These are phyloP conservation scores for Ariopsis seemanni DNA, from an alignment of 2,113 vertebrate genomes.

Conservation along the genomic window DNA sequence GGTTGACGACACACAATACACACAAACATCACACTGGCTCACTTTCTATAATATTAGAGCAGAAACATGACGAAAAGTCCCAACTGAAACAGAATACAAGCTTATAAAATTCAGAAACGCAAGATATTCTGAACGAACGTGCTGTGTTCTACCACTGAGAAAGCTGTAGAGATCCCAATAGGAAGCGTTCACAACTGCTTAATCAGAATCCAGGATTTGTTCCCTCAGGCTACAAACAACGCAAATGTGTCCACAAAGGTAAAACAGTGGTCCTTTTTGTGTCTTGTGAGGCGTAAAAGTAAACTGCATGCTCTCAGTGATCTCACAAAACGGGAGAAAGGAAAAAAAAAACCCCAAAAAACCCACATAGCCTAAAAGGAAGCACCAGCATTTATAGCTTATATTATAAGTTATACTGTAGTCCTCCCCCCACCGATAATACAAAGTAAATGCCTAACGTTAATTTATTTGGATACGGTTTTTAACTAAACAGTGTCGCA, in stretches of 20 bases:
- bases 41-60: constrained; percentile 29
- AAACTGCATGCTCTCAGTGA: not conserved
- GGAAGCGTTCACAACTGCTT: not conserved
- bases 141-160: not conserved
- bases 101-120: not conserved
- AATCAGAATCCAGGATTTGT: not conserved
- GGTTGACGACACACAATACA: constrained; percentile 37
- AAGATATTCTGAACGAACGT: constrained; percentile 30
- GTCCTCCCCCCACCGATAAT: too few species aligned
- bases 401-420: not conserved
- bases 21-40: constrained; percentile 23
- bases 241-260: not conserved
- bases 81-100: constrained; percentile 7
- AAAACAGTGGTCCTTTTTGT: not conserved
- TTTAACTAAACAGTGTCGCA: too few species aligned
- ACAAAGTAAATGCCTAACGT: too few species aligned
- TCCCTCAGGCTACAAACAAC: not conserved
- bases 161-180: not conserved
- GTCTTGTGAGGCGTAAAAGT: not conserved
- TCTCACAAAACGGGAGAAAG: not conserved
- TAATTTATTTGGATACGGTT: too few species aligned
- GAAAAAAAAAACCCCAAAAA: not conserved
- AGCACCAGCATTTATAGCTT: not conserved
- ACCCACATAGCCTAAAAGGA: not conserved
- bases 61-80: constrained; percentile 2